Evolutionary conservation across 2,113 vertebrate species (phyloP).

Genomic region (Nibea coibor): DNA sequence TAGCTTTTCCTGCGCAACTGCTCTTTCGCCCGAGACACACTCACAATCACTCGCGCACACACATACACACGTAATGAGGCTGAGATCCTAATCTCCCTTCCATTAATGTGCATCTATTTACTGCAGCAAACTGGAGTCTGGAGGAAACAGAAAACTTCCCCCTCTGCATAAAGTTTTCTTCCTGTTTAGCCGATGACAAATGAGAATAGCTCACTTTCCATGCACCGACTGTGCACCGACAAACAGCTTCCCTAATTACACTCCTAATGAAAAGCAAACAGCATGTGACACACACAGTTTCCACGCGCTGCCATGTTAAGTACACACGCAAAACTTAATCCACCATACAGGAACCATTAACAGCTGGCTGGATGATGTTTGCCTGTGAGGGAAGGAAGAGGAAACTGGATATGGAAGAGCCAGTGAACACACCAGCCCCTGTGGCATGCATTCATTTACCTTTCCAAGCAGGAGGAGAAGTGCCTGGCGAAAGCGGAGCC

Average conservation of each 20-base stretch:
- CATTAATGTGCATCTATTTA: conserved; percentile 60
- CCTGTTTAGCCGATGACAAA: conserved; percentile 57
- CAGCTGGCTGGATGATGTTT: conserved; percentile 48
- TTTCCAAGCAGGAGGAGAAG: conserved; percentile 86
- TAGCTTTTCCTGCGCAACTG: conserved; percentile 46
- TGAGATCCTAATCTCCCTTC: conserved; percentile 45
- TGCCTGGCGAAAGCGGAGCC: conserved; percentile 88
- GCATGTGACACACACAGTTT: conserved; percentile 12
- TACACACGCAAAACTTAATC: conserved; percentile 29
- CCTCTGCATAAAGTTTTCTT: conserved; percentile 34
- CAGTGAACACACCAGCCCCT: background rate
- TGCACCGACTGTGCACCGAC: conserved; percentile 33
- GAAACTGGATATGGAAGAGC: conserved; percentile 47
- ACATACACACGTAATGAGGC: conserved; percentile 25
- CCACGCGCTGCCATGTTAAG: conserved; percentile 23
- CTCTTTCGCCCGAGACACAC: background rate
- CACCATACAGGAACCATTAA: conserved; percentile 56
- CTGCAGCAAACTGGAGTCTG: conserved; percentile 28
- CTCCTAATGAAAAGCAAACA: conserved; percentile 67
- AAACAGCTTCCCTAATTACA: conserved; percentile 65
- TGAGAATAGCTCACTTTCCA: conserved; percentile 43
- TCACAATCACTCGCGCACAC: conserved; percentile 13
- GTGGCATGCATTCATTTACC: conserved; percentile 84
- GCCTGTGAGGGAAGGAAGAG: conserved; percentile 51
- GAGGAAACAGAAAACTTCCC: conserved; percentile 54